Evolutionary conservation across 2,113 vertebrate species (phyloP).

Genomic region (Osmerus mordax): DNA sequence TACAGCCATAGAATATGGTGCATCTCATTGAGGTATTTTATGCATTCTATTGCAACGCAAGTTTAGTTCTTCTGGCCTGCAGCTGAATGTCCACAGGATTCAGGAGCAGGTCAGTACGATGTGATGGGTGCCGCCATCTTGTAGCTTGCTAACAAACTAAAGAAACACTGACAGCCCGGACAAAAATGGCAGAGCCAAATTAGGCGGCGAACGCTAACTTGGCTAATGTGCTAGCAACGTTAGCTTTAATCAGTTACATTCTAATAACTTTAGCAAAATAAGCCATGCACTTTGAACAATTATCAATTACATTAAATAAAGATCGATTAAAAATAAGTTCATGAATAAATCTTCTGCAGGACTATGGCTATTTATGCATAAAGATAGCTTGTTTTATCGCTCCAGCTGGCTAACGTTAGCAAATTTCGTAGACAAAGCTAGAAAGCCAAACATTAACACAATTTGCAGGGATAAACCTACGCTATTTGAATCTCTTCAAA

Average conservation of each 20-base stretch:
- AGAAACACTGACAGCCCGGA: conserved; percentile 32
- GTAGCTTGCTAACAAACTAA: conserved; percentile 51
- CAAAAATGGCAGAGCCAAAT: conserved; percentile 33
- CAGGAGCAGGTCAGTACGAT: conserved; percentile 30
- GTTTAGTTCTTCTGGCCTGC: not conserved
- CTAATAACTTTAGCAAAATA: not conserved
- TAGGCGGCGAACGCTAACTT: conserved; percentile 15
- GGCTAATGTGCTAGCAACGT: conserved; percentile 10
- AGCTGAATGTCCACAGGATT: conserved; percentile 37
- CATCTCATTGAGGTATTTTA: conserved; percentile 35
- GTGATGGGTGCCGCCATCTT: conserved; percentile 74
- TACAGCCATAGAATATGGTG: not conserved
- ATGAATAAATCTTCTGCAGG: too few species aligned
- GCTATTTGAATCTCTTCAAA: too few species aligned
- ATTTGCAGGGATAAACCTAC: too few species aligned
- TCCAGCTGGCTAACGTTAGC: too few species aligned
- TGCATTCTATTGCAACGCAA: conserved; percentile 1
- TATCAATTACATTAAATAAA: not conserved
- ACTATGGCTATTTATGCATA: too few species aligned
- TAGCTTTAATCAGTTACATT: not conserved
- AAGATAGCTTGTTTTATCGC: too few species aligned
- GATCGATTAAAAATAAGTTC: too few species aligned
- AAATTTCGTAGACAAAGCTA: too few species aligned
- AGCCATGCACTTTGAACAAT: not conserved
- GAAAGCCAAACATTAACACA: too few species aligned